Conservation (phyloP, 2,888 invertebrate genomes). For the Troglohyphantes excavatus region DNA sequence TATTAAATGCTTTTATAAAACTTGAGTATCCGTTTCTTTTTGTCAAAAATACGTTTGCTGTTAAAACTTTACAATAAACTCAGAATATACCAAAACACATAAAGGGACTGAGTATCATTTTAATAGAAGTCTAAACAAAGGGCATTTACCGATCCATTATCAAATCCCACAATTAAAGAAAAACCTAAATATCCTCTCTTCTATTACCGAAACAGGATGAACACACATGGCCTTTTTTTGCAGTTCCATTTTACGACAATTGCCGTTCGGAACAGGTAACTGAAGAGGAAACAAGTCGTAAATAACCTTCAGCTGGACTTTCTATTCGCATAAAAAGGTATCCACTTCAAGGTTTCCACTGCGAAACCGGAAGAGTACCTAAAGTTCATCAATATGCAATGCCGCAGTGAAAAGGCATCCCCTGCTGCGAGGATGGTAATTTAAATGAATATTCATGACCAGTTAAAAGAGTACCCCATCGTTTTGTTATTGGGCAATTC, state of each 20-base stretch:
- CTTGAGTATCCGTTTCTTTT: too few relatives aligned
- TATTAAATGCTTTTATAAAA: too few relatives aligned
- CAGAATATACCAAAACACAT: too few relatives aligned
- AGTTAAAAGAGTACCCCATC: neutral
- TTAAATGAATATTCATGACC: slow-evolving; percentile 21
- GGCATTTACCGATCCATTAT: too few relatives aligned
- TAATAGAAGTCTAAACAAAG: too few relatives aligned
- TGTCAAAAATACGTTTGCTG: too few relatives aligned
- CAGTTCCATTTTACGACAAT: neutral
- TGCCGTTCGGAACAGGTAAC: neutral
- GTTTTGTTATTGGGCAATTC: neutral
- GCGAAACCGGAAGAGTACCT: neutral
- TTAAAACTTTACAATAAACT: too few relatives aligned
- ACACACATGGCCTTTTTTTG: neutral
- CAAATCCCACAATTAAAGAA: too few relatives aligned
- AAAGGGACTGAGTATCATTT: too few relatives aligned
- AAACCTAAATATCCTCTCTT: neutral
- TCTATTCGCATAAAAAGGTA: neutral
- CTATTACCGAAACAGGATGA: neutral
- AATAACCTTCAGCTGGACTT: neutral
- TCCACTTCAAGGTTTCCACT: neutral
- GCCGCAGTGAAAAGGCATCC: neutral
- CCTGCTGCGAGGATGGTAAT: slow-evolving; percentile 10
- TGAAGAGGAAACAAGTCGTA: neutral
- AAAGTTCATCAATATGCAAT: slow-evolving; percentile 5